Conservation (phyloP, 2,888 invertebrate genomes). For the Tenthredo amoena region DNA sequence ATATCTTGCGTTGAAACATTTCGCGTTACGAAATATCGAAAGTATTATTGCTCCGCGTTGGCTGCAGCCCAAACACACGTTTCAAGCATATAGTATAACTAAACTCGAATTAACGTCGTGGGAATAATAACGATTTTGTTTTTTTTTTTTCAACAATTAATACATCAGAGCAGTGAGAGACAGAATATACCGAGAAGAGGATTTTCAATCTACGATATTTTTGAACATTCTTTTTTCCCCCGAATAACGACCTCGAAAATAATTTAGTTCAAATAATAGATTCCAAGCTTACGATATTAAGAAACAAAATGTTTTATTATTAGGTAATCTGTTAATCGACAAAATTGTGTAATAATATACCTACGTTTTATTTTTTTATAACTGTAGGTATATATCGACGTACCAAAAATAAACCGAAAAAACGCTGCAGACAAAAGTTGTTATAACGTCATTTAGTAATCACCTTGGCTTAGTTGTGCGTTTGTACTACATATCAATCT, state of each 20-base stretch:
- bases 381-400: neutral
- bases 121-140: too few species aligned
- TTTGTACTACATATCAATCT: neutral
- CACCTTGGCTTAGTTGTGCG: neutral
- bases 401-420: neutral
- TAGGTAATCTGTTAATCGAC: neutral
- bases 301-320: neutral
- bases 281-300: too few species aligned
- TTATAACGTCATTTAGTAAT: neutral
- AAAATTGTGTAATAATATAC: neutral
- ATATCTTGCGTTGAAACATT: slow-evolving; percentile 33
- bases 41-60: slow-evolving; percentile 25
- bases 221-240: neutral
- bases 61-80: neutral
- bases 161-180: too few species aligned
- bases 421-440: neutral
- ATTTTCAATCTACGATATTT: too few species aligned
- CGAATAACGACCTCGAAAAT: neutral
- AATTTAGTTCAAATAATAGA: too few species aligned
- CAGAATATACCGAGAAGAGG: too few species aligned
- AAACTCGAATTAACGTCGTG: neutral
- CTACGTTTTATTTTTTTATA: neutral
- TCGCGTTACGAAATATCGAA: slow-evolving; percentile 48
- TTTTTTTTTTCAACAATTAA: too few species aligned
- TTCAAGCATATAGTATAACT: neutral